A percentile compares a stretch with the other conserved stretches of the same genome.
These are phyloP conservation scores for Euspilapteryx auroguttella DNA, from an alignment of 2,888 invertebrate species.

Conservation along the genomic window DNA sequence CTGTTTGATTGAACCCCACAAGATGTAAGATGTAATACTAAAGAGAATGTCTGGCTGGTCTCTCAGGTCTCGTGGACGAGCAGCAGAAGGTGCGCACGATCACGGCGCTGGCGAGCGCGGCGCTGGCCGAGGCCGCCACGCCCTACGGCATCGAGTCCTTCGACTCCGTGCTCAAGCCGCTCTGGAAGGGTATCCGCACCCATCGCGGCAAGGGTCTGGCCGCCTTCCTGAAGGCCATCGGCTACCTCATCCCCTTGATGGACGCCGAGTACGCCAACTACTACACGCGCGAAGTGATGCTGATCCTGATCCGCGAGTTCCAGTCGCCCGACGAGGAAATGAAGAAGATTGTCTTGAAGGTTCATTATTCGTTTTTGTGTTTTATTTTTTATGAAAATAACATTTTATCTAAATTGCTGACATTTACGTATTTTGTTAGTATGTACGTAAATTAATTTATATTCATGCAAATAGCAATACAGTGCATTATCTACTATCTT, in stretches of 20 bases:
- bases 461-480: no score
- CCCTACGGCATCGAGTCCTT: slow-evolving; percentile 99
- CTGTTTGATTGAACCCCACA: slow-evolving; percentile 3
- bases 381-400: no score
- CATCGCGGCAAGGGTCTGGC: slow-evolving; percentile 92
- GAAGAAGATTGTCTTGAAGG: slow-evolving; percentile 99
- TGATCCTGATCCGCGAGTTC: slow-evolving; percentile 96
- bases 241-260: slow-evolving; percentile 98
- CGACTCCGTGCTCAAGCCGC: slow-evolving; percentile 97
- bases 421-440: no score
- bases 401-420: no score
- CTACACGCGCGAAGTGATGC: slow-evolving; percentile 98
- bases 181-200: slow-evolving; percentile 98
- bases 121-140: slow-evolving; percentile 97
- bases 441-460: no score
- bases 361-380: no score
- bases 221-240: slow-evolving; percentile 99
- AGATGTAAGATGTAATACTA: no score
- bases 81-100: slow-evolving; percentile 99
- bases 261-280: slow-evolving; percentile 99
- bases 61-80: slow-evolving; percentile 88
- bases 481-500: no score
- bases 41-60: no score
- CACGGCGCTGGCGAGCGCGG: slow-evolving; percentile 97
- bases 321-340: slow-evolving; percentile 99